phyloP scores from a whole-genome alignment of 1,140 invertebrate genomes.

The Zaprionus africanus region DNA sequence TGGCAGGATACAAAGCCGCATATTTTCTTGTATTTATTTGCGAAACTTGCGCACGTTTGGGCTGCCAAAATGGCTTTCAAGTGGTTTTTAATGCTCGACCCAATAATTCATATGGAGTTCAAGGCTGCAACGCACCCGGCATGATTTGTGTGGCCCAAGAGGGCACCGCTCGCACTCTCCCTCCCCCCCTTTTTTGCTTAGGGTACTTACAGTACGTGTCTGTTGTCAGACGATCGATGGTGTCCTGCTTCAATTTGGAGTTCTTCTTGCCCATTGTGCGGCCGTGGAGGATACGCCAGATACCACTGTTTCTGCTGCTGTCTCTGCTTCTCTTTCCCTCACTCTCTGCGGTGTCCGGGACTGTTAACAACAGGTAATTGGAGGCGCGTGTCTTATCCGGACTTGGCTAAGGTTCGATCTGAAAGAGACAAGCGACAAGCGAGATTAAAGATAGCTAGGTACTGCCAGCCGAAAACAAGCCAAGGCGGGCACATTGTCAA shows the following conservation, averaged over 20 bases:
- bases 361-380: constrained; percentile 64
- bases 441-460: constrained; percentile 59
- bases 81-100: constrained; percentile 33
- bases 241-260: constrained; percentile 96
- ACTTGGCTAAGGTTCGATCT: constrained; percentile 54
- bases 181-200: not conserved
- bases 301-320: constrained; percentile 1
- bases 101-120: constrained; percentile 65
- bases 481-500: constrained; percentile 30
- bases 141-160: constrained; percentile 46
- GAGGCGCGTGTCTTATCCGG: constrained; percentile 70
- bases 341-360: not conserved
- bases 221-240: constrained; percentile 93
- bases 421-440: constrained; percentile 56
- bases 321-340: not conserved
- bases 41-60: constrained; percentile 45
- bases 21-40: constrained; percentile 32
- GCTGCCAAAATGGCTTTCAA: constrained; percentile 71
- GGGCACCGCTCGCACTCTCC: not conserved
- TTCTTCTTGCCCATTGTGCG: constrained; percentile 93
- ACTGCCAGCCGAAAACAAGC: constrained; percentile 5
- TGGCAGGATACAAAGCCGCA: constrained; percentile 12
- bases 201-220: constrained; percentile 95
- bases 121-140: constrained; percentile 51
- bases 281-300: not conserved